Conservation (phyloP, 2,797 vertebrate species). For the Enteromius trimaculatus region DNA sequence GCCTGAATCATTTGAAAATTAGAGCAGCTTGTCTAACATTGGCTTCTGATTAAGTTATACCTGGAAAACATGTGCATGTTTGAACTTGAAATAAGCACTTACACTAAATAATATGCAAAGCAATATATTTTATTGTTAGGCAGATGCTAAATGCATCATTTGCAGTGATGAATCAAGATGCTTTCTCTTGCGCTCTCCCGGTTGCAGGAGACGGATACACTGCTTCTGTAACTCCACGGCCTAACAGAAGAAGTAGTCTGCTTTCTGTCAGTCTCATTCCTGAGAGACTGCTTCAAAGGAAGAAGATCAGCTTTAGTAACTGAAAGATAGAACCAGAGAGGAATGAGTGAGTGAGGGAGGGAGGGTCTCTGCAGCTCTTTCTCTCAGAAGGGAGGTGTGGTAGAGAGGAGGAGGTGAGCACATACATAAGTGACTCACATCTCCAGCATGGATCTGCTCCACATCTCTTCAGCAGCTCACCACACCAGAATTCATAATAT, state of each 20-base stretch:
- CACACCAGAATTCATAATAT: conserved; percentile 21
- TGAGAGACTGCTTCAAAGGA: conserved; percentile 53
- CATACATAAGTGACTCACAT: conserved; percentile 29
- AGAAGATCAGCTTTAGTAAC: conserved; percentile 18
- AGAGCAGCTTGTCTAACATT: not conserved
- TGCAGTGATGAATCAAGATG: conserved; percentile 21
- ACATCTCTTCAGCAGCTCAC: conserved; percentile 13
- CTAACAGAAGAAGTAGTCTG: conserved; percentile 46
- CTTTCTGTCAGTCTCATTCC: conserved; percentile 55
- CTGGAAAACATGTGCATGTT: not conserved
- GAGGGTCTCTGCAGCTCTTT: conserved; percentile 21
- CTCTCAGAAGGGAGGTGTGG: conserved; percentile 34
- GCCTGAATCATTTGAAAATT: not conserved
- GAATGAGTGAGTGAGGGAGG: conserved; percentile 36
- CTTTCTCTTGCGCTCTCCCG: conserved; percentile 14
- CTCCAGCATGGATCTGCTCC: conserved; percentile 3
- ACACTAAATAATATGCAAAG: not conserved
- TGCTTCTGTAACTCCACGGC: conserved; percentile 31
- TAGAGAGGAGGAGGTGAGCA: conserved; percentile 34
- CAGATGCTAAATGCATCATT: conserved; percentile 4
- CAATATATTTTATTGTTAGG: conserved; percentile 27
- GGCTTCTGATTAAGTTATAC: not conserved
- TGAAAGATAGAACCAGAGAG: conserved; percentile 17
- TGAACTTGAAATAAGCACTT: not conserved
- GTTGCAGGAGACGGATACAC: conserved; percentile 44